Conservation (phyloP, 2,113 vertebrate species). For the Nesospiza acunhae region DNA sequence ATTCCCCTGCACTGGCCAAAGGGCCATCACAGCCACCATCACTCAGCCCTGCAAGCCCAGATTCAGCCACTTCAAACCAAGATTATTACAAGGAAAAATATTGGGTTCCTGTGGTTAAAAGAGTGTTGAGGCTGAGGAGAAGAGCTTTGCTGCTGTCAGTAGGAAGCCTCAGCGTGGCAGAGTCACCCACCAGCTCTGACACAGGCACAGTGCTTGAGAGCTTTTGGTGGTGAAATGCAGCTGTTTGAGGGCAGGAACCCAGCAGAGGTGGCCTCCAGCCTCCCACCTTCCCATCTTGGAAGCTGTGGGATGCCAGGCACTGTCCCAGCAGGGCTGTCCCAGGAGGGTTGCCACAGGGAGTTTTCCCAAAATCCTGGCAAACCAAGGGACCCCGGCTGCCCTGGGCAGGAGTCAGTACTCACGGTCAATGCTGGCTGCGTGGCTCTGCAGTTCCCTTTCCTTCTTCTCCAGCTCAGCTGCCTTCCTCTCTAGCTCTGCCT, state of each 20-base stretch:
- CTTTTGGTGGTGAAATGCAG: not conserved
- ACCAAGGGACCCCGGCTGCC: fast-evolving
- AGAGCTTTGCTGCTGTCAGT: not conserved
- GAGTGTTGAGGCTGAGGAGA: not conserved
- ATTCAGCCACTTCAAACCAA: not conserved
- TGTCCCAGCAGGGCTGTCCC: not conserved
- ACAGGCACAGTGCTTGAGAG: fast-evolving
- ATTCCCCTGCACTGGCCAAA: not conserved
- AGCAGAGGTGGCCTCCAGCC: not conserved
- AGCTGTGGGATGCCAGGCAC: not conserved
- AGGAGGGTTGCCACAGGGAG: not conserved
- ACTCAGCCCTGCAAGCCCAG: not conserved
- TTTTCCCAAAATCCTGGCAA: not conserved
- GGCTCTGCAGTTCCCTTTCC: slow-evolving; percentile 87
- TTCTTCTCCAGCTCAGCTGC: slow-evolving; percentile 93
- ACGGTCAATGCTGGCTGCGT: slow-evolving; percentile 71
- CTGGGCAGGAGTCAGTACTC: not conserved
- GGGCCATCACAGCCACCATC: not conserved
- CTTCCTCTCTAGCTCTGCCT: slow-evolving; percentile 93
- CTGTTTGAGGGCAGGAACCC: not conserved
- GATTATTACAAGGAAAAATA: not conserved
- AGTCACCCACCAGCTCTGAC: not conserved
- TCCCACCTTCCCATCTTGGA: not conserved
- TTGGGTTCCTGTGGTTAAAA: not conserved
- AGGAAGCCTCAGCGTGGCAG: fast-evolving